Evolutionary conservation across 2,797 vertebrate species (phyloP), one percentile per base, ranked within the genome.

Genomic region (Oreochromis grahami): DNA sequence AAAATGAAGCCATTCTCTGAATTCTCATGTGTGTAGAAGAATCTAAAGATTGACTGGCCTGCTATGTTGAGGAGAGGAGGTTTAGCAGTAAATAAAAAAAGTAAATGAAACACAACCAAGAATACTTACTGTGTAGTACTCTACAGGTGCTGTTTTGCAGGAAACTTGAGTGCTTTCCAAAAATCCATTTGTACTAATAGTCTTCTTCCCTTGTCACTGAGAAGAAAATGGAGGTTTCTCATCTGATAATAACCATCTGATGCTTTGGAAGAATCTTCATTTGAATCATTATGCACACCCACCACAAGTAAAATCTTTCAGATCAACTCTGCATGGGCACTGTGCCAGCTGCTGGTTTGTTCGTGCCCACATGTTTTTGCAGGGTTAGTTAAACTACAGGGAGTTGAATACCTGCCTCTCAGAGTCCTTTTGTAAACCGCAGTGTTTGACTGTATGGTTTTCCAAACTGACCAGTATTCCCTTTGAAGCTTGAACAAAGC

Each of bases 401-500:
- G 79, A 90, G 85, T 90, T 88, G 82, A 93, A 90, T 88, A 90
- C 90, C 87, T 89, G 89, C 84, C 82, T 89, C 87, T n/a, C 65
- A 15, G 70, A 89, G 86, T 85, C 86, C 82, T 88, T 82, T 91
- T 90, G 92, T 86, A 90, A 74, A 89, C 85, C 6, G 45, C 87
- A 68, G 77, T 4, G 29, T 87, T 88, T 84, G 81, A 90, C 86
- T 82, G 83, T 88, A 80, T 26, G 86, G 38, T 91, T 87, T 89
- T 83, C 84, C 84, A 81, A 84, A 88, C 89, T 93, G 93, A 94
- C 93, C 93, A 80, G 78, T 78, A 81, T 91, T 93, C 91, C 84
- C 92, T 96, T 95, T 96, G 94, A 95, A 95, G 94, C 88, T 58
- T 26, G 92, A 95, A 96, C 94, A 96, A 95, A 96, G 93, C 85